phyloP scores from a whole-genome alignment of 2,888 invertebrate species.

The Tetranychus truncatus region DNA sequence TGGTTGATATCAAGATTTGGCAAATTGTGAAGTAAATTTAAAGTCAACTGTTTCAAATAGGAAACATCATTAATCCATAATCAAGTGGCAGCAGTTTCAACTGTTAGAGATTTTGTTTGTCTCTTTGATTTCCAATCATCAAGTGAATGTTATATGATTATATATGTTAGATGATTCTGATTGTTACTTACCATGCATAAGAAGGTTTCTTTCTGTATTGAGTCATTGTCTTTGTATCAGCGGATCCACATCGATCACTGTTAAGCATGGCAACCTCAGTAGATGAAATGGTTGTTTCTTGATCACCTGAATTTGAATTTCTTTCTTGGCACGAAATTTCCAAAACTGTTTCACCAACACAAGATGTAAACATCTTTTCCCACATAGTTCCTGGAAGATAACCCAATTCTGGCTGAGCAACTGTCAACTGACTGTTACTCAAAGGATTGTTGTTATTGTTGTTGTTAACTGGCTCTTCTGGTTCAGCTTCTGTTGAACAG shows the following conservation, averaged over 20 bases:
- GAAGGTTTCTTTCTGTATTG: background rate
- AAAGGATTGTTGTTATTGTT: background rate
- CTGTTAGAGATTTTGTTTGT: too few species aligned
- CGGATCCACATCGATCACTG: conserved; percentile 3
- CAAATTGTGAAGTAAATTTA: too few species aligned
- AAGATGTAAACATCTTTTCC: conserved; percentile 10
- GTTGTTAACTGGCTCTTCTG: background rate
- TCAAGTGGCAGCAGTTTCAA: too few species aligned
- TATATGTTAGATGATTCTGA: background rate
- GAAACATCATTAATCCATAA: too few species aligned
- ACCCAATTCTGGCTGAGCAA: background rate
- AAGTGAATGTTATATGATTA: too few species aligned
- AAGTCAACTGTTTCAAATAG: too few species aligned
- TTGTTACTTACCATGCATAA: background rate
- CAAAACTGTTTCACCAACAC: conserved; percentile 11
- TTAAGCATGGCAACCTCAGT: conserved; percentile 10
- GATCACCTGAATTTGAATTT: background rate
- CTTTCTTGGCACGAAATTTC: conserved; percentile 6
- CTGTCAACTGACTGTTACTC: background rate
- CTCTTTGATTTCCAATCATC: too few species aligned
- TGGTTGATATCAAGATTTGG: too few species aligned
- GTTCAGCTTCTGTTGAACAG: background rate
- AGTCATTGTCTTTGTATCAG: background rate
- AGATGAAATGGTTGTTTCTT: conserved; percentile 4
- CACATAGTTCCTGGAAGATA: conserved; percentile 11